phyloP scores from a whole-genome alignment of 37 sponge, comb jelly and placozoan genomes.

The Aplysina aerophoba region DNA sequence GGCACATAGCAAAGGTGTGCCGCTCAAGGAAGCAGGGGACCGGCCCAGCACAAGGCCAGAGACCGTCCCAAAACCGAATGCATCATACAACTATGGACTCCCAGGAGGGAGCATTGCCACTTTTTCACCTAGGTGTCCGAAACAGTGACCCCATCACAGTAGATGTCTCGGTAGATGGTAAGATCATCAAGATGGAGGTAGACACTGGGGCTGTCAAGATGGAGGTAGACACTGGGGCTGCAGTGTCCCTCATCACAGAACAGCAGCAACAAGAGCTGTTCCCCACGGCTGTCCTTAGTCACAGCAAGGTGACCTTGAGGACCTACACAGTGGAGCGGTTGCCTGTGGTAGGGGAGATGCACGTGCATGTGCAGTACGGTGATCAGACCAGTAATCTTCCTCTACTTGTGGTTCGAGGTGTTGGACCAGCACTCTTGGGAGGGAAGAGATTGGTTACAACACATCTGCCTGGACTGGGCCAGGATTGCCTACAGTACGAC shows the following conservation, averaged over 20 bases:
- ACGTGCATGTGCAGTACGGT: not conserved
- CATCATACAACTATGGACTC: not conserved
- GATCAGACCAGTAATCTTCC: not conserved
- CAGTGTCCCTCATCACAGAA: not conserved
- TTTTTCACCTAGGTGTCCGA: constrained; percentile 2
- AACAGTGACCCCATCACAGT: not conserved
- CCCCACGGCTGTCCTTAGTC: not conserved
- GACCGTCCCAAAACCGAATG: not conserved
- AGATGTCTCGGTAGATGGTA: not conserved
- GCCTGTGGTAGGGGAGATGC: not conserved
- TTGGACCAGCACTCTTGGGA: not conserved
- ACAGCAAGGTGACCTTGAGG: not conserved
- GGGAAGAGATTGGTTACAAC: not conserved
- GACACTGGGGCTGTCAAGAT: constrained; percentile 18
- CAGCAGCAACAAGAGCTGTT: not conserved
- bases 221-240: too few species aligned
- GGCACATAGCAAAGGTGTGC: constrained; percentile 1
- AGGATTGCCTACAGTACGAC: not conserved
- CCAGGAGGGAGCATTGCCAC: not conserved
- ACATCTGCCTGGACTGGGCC: not conserved
- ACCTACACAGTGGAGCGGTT: not conserved
- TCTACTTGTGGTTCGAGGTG: not conserved
- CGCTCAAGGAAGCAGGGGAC: not conserved
- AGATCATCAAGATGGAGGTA: not conserved
- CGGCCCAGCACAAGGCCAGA: too few species aligned